Percentiles rank a stretch among this genome's conserved stretches.
These are phyloP conservation scores for human (Homo sapiens) DNA, from an alignment of 2,113 vertebrate species.

Conservation along the genomic window DNA sequence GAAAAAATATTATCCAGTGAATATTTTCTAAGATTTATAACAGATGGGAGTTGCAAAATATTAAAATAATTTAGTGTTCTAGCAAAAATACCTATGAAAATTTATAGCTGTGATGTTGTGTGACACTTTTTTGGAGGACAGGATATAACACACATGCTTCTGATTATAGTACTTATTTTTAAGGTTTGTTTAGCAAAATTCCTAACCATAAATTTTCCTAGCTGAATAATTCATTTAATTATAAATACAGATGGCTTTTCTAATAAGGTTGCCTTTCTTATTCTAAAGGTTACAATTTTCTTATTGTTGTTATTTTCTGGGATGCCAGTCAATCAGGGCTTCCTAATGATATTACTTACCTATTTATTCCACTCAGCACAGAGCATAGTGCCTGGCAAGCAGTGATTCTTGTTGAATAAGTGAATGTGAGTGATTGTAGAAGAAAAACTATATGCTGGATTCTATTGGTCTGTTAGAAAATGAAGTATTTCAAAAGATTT, in stretches of 20 bases:
- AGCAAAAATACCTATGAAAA: conserved; percentile 68
- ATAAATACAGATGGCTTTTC: conserved; percentile 16
- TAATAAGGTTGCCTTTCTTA: background rate
- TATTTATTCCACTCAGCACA: background rate
- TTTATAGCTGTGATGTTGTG: conserved; percentile 56
- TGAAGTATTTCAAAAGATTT: background rate
- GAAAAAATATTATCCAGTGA: conserved; percentile 42
- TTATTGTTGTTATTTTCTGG: background rate
- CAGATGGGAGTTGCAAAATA: conserved; percentile 58
- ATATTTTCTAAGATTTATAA: conserved; percentile 65
- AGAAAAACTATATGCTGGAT: background rate
- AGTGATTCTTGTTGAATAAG: background rate
- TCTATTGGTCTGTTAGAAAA: background rate
- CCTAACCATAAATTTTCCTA: conserved; percentile 31
- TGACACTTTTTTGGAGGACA: conserved; percentile 51
- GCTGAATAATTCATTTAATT: background rate
- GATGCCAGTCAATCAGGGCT: background rate
- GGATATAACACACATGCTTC: conserved; percentile 52
- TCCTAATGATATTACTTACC: background rate
- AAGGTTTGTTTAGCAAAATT: conserved; percentile 64
- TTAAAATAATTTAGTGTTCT: conserved; percentile 58
- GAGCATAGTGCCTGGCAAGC: background rate
- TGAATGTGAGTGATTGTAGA: background rate
- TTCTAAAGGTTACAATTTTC: background rate
- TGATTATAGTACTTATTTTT: conserved; percentile 51